Conservation (phyloP, 2,888 invertebrate species). For the Acanthosepion esculentum region DNA sequence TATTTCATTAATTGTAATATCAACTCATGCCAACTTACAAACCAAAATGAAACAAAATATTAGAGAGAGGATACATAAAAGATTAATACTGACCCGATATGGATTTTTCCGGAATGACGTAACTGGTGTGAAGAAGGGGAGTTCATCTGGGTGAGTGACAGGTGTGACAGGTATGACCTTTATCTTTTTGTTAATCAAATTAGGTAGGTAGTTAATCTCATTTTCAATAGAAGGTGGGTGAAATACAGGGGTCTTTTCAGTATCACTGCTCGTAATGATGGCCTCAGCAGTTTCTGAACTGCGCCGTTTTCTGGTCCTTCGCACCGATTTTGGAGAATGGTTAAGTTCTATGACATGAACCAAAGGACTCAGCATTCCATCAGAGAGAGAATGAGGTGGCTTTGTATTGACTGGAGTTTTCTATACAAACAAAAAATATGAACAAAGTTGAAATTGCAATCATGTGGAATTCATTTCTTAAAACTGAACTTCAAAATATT, state of each 20-base stretch:
- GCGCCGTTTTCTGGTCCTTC: constrained; percentile 50
- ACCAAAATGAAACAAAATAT: no score
- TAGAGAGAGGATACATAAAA: not conserved
- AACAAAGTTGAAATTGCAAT: not conserved
- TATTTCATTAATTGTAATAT: no score
- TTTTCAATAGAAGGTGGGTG: constrained; percentile 57
- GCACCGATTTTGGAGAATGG: constrained; percentile 53
- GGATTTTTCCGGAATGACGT: constrained; percentile 24
- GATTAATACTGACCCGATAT: not conserved
- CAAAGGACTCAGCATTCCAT: constrained; percentile 56
- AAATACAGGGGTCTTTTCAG: constrained; percentile 53
- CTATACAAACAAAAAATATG: not conserved
- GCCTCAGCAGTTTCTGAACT: constrained; percentile 55
- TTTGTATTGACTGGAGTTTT: not conserved
- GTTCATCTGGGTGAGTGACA: not conserved
- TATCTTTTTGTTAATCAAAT: not conserved
- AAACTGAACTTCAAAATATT: not conserved
- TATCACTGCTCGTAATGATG: constrained; percentile 53
- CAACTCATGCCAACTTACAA: no score
- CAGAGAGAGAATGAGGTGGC: not conserved
- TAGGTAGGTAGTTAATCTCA: constrained; percentile 56
- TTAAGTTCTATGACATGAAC: constrained; percentile 62
- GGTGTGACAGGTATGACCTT: not conserved
- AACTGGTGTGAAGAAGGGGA: not conserved
- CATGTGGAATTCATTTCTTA: not conserved